Evolutionary conservation across 2,113 vertebrate genomes (phyloP).

Genomic region (Paratilapia polleni): DNA sequence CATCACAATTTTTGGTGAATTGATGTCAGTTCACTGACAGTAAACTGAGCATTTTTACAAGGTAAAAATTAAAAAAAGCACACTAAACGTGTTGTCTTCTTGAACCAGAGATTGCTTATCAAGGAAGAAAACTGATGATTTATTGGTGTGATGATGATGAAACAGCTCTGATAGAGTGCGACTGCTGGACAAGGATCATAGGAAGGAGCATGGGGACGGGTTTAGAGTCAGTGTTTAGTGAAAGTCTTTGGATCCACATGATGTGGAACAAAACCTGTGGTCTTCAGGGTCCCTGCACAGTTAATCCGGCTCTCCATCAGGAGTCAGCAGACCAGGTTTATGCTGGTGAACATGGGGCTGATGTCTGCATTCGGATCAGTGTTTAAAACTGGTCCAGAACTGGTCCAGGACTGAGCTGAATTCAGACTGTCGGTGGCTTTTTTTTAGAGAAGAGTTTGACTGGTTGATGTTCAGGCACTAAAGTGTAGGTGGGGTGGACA

Average conservation of each 20-base stretch:
- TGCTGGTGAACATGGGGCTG: background rate
- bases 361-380: background rate
- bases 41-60: background rate
- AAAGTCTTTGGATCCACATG: background rate
- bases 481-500: background rate
- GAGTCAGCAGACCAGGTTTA: background rate
- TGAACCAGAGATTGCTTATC: background rate
- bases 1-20: background rate
- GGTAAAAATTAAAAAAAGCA: background rate
- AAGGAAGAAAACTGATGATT: too few species aligned
- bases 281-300: background rate
- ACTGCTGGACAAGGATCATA: background rate
- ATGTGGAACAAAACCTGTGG: accelerated
- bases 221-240: background rate
- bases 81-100: background rate
- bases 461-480: background rate
- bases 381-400: background rate
- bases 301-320: background rate
- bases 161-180: background rate
- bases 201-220: background rate
- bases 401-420: background rate
- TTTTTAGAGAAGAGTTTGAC: background rate
- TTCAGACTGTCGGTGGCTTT: background rate
- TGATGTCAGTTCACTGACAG: too few species aligned
- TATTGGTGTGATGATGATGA: background rate